phyloP scores from a whole-genome alignment of 2,113 vertebrate genomes.

The Butorides virescens region DNA sequence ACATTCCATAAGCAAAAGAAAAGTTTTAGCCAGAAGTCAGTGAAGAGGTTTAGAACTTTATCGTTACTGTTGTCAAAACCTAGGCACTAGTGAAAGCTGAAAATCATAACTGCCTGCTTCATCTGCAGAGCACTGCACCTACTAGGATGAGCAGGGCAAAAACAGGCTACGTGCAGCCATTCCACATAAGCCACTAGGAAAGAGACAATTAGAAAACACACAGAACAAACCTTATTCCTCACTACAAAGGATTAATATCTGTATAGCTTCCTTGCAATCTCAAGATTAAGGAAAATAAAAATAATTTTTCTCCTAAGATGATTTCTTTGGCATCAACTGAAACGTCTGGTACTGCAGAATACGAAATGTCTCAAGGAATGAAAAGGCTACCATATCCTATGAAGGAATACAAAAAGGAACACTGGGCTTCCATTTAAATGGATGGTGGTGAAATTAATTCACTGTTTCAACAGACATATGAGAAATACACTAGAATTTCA shows the following conservation, averaged over 20 bases:
- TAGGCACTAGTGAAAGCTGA: neutral
- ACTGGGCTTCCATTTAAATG: neutral
- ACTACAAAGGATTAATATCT: neutral
- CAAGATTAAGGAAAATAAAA: neutral
- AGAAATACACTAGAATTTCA: neutral
- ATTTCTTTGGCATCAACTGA: neutral
- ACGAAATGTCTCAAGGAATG: neutral
- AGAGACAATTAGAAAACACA: neutral
- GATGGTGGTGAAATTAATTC: neutral
- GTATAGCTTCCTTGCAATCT: neutral
- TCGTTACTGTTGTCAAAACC: neutral
- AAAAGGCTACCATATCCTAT: neutral
- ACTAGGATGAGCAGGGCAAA: neutral
- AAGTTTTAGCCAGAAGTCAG: neutral
- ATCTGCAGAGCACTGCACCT: neutral
- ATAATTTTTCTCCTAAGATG: neutral
- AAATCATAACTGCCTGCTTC: neutral
- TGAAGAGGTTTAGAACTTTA: neutral
- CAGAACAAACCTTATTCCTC: neutral
- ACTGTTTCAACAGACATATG: neutral
- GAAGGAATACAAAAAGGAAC: neutral
- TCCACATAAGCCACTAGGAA: neutral
- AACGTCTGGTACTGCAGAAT: neutral
- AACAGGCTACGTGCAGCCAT: fast-evolving
- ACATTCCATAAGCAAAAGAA: neutral